A percentile compares a stretch with the other conserved stretches of the same genome.
phyloP scores from a whole-genome alignment of 2,888 invertebrate species.

The Laothoe populi region DNA sequence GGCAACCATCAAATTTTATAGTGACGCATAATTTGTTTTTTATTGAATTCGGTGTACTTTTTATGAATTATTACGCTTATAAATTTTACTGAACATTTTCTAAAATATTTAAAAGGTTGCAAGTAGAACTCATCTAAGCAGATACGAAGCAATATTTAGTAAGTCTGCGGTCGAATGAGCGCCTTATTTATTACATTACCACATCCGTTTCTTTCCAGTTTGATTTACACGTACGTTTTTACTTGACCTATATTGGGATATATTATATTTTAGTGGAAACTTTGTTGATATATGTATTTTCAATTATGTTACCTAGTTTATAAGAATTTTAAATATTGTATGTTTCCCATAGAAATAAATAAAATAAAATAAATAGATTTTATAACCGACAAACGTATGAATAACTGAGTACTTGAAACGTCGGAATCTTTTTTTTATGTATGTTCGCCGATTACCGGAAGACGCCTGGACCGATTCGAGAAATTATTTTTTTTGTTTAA shows the following conservation, averaged over 20 bases:
- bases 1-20: too few species aligned
- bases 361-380: background rate
- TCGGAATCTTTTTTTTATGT: background rate
- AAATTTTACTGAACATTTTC: too few species aligned
- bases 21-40: too few species aligned
- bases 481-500: too few species aligned
- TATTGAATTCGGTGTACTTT: too few species aligned
- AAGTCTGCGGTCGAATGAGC: conserved; percentile 50
- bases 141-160: conserved; percentile 42
- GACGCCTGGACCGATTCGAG: too few species aligned
- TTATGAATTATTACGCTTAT: too few species aligned
- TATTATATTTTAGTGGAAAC: too few species aligned
- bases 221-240: conserved; percentile 64
- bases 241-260: conserved; percentile 7
- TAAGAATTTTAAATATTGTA: too few species aligned
- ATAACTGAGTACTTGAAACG: background rate
- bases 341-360: too few species aligned
- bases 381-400: background rate
- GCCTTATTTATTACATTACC: conserved; percentile 70
- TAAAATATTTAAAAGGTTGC: background rate
- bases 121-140: conserved; percentile 3
- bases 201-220: conserved; percentile 56
- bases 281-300: too few species aligned
- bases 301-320: too few species aligned
- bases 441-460: background rate